A percentile compares a stretch with the other conserved stretches of the same genome.
Conservation (phyloP, 2,888 invertebrate species). For the Dryomyza anilis region DNA sequence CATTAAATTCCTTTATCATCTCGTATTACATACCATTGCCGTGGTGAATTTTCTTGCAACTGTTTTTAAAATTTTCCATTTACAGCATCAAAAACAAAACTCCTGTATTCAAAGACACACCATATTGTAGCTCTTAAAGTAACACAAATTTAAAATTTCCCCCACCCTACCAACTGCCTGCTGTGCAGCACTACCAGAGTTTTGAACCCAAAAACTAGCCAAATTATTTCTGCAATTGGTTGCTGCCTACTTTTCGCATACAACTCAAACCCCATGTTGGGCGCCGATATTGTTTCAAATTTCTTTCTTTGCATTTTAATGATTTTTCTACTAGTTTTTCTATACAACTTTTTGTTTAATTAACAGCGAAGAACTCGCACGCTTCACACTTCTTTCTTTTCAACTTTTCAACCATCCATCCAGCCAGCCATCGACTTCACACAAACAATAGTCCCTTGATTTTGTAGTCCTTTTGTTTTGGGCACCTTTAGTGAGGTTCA, state of each 20-base stretch:
- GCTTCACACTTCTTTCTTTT: neutral
- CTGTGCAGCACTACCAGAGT: neutral
- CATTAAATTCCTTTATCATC: too few relatives aligned
- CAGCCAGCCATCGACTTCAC: neutral
- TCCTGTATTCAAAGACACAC: too few relatives aligned
- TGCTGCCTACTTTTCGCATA: neutral
- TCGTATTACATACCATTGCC: too few relatives aligned
- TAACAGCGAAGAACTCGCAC: neutral
- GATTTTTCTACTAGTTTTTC: slow-evolving; percentile 2
- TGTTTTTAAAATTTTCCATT: too few relatives aligned
- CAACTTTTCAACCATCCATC: neutral
- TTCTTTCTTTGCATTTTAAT: neutral
- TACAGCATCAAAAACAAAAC: too few relatives aligned
- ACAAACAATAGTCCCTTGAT: slow-evolving; percentile 11
- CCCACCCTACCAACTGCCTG: neutral
- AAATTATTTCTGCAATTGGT: neutral
- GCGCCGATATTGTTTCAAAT: neutral
- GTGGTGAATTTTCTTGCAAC: too few relatives aligned
- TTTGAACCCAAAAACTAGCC: neutral
- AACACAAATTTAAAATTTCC: neutral
- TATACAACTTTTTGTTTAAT: slow-evolving; percentile 1
- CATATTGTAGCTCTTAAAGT: neutral
- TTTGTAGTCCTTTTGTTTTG: neutral
- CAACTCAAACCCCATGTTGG: neutral
- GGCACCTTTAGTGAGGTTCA: neutral